Percentiles rank a stretch among this genome's conserved stretches.
phyloP scores from a whole-genome alignment of 2,797 vertebrate species.

The Sebastes matsubarae region DNA sequence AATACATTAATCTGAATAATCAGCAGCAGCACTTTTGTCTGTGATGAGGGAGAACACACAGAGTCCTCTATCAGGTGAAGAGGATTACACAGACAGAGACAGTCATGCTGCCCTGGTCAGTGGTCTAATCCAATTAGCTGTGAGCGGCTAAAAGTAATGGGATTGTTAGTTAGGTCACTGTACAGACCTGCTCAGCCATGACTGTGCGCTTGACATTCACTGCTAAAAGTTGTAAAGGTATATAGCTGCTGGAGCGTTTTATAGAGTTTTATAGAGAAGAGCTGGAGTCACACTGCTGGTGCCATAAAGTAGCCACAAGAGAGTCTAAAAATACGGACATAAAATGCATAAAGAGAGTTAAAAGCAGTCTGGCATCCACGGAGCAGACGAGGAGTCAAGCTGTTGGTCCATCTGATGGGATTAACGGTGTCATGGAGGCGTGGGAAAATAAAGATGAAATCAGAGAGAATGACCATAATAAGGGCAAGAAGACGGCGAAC shows the following conservation, averaged over 20 bases:
- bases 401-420: constrained; percentile 22
- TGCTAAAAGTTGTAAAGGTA: background rate
- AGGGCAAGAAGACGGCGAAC: background rate
- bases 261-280: background rate
- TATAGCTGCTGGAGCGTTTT: constrained; percentile 8
- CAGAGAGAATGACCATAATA: no score
- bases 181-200: constrained; percentile 10
- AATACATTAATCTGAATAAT: background rate
- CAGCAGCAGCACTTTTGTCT: background rate
- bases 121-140: constrained; percentile 62
- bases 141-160: constrained; percentile 60
- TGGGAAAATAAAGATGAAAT: background rate
- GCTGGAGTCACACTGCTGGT: background rate
- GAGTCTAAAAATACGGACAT: background rate
- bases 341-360: background rate
- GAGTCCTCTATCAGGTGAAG: constrained; percentile 29
- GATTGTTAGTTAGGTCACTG: constrained; percentile 43
- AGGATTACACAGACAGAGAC: constrained; percentile 45
- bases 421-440: constrained; percentile 1
- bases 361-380: background rate
- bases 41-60: background rate
- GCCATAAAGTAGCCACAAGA: background rate
- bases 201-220: constrained; percentile 10
- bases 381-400: background rate
- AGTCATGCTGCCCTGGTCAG: constrained; percentile 45